Conservation (phyloP, 2,113 vertebrate genomes). For the Cichladusa arquata region DNA sequence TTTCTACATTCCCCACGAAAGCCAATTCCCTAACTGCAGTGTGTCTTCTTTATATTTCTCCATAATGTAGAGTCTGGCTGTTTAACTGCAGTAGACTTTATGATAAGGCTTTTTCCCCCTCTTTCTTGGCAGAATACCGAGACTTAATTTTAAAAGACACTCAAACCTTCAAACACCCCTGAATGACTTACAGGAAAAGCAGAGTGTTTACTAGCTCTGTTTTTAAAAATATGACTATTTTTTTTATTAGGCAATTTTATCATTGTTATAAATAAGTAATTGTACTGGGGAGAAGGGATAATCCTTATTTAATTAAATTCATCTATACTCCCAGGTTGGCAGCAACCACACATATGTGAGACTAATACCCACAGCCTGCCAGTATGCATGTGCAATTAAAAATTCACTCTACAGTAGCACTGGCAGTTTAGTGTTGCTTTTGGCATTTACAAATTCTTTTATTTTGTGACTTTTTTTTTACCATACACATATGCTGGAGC, state of each 20-base stretch:
- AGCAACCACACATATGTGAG: conserved; percentile 86
- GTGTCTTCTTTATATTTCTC: conserved; percentile 74
- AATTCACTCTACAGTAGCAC: conserved; percentile 84
- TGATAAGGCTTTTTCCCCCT: conserved; percentile 54
- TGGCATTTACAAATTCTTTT: conserved; percentile 90
- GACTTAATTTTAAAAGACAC: conserved; percentile 76
- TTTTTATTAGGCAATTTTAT: conserved; percentile 84
- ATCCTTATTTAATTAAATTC: conserved; percentile 90
- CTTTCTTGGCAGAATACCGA: conserved; percentile 66
- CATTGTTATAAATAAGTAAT: conserved; percentile 90
- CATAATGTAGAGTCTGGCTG: conserved; percentile 71
- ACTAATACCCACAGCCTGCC: conserved; percentile 85
- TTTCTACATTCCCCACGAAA: conserved; percentile 61
- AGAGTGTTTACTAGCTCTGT: conserved; percentile 66
- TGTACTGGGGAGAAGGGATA: conserved; percentile 85
- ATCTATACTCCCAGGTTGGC: conserved; percentile 88
- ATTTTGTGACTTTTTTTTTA: conserved; percentile 85
- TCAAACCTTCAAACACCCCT: conserved; percentile 66
- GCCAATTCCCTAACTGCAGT: conserved; percentile 65
- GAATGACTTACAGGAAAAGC: conserved; percentile 70
- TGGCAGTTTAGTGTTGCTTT: conserved; percentile 87
- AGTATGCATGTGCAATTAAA: conserved; percentile 86
- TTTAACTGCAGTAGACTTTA: conserved; percentile 72
- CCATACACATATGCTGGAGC: conserved; percentile 87
- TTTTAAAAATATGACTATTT: conserved; percentile 75